A percentile compares a stretch with the other conserved stretches of the same genome.
phyloP scores from a whole-genome alignment of 1,140 invertebrate species.

The Anadara kagoshimensis region DNA sequence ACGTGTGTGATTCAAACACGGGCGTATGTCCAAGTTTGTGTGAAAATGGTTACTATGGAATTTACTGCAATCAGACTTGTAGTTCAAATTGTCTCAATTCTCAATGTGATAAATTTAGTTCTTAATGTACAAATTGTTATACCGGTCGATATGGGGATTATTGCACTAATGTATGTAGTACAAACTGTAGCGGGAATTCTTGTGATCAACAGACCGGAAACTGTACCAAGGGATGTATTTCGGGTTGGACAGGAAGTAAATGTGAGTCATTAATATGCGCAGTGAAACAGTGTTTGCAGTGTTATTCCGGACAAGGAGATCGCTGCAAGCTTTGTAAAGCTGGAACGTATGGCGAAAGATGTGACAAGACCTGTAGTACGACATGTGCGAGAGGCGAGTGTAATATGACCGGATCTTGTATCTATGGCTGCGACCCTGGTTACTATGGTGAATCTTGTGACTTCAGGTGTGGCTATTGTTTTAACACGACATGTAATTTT shows the following conservation, averaged over 20 bases:
- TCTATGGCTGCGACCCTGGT: constrained; percentile 14
- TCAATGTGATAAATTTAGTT: constrained; percentile 11
- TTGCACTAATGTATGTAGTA: constrained; percentile 17
- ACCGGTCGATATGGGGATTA: constrained; percentile 20
- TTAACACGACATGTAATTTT: constrained; percentile 13
- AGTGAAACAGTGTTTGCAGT: not conserved
- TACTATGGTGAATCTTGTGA: constrained; percentile 25
- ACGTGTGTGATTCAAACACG: constrained; percentile 1
- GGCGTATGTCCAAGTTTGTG: constrained; percentile 7
- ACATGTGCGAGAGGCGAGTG: not conserved
- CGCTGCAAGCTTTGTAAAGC: constrained; percentile 1
- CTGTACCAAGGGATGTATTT: constrained; percentile 22
- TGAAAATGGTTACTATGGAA: constrained; percentile 5
- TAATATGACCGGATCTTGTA: constrained; percentile 9
- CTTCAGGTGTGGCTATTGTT: constrained; percentile 19
- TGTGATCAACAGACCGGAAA: constrained; percentile 15
- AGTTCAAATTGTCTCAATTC: constrained; percentile 7
- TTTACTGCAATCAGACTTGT: constrained; percentile 9
- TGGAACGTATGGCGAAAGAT: constrained; percentile 21
- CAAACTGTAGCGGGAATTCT: constrained; percentile 6
- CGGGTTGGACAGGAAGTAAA: constrained; percentile 25
- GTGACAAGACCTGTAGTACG: constrained; percentile 19
- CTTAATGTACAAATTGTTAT: constrained; percentile 23
- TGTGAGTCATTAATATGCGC: constrained; percentile 16
- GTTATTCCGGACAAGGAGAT: not conserved